These are phyloP conservation scores for Spinus olivaceus DNA, from an alignment of 2,797 vertebrate genomes.

Conservation along the genomic window DNA sequence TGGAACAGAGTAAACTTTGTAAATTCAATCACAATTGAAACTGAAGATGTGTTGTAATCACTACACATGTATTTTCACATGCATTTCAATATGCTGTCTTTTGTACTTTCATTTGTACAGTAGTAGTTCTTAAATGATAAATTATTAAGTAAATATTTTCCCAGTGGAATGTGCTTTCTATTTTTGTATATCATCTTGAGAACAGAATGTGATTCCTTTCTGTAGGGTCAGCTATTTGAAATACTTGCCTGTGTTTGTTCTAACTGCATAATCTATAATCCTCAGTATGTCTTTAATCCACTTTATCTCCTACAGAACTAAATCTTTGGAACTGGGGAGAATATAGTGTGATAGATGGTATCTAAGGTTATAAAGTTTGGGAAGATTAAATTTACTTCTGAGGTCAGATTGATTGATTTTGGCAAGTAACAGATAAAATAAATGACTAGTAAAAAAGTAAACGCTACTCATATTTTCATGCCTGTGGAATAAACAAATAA, in stretches of 20 bases:
- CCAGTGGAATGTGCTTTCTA: slow-evolving; percentile 54
- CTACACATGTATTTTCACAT: neutral
- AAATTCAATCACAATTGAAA: neutral
- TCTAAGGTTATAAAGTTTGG: slow-evolving; percentile 4
- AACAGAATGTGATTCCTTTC: slow-evolving; percentile 54
- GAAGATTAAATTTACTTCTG: neutral
- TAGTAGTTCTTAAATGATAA: slow-evolving; percentile 51
- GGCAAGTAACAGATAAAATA: slow-evolving; percentile 5
- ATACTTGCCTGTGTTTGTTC: slow-evolving; percentile 40
- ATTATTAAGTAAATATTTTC: slow-evolving; percentile 63
- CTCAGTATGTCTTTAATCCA: slow-evolving; percentile 58
- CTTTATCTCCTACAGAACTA: slow-evolving; percentile 21
- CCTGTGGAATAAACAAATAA: slow-evolving; percentile 1
- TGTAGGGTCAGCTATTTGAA: slow-evolving; percentile 48
- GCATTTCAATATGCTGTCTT: neutral
- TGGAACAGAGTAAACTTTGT: neutral
- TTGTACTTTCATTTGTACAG: slow-evolving; percentile 8
- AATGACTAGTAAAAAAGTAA: neutral
- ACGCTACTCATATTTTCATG: slow-evolving; percentile 10
- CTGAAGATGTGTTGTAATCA: neutral
- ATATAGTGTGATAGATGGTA: neutral
- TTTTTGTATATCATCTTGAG: slow-evolving; percentile 52
- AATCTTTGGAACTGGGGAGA: neutral
- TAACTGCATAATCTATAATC: slow-evolving; percentile 58
- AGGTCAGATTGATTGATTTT: slow-evolving; percentile 12